phyloP scores from a whole-genome alignment of 2,888 invertebrate species.

The Ennomos fuscantarius region DNA sequence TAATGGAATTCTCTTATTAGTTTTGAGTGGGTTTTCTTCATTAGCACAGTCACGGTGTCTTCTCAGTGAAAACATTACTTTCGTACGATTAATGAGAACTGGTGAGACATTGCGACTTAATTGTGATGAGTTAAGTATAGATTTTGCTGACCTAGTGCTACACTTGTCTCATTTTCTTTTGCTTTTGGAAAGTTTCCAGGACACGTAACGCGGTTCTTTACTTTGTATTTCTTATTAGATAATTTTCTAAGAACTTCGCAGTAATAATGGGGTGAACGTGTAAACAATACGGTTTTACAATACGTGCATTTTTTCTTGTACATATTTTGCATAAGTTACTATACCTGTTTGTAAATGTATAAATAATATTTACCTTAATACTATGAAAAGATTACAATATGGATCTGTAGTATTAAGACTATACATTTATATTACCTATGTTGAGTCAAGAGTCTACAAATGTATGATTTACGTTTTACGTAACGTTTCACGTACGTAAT shows the following conservation, averaged over 20 bases:
- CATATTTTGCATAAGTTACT: too few species aligned
- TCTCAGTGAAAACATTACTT: background rate
- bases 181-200: slow-evolving; percentile 30
- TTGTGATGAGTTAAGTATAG: background rate
- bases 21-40: background rate
- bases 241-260: slow-evolving; percentile 18
- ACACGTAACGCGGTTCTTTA: slow-evolving; percentile 11
- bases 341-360: too few species aligned
- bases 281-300: too few species aligned
- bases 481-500: too few species aligned
- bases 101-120: slow-evolving; percentile 8
- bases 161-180: slow-evolving; percentile 21
- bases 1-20: too few species aligned
- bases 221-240: slow-evolving; percentile 14
- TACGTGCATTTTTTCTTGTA: background rate
- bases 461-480: too few species aligned
- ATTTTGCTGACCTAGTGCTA: slow-evolving; percentile 18
- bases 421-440: too few species aligned
- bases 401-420: too few species aligned
- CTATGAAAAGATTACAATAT: too few species aligned
- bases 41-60: background rate
- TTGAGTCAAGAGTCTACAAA: too few species aligned
- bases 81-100: slow-evolving; percentile 5
- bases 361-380: too few species aligned
- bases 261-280: slow-evolving; percentile 12